Evolutionary conservation across 2,113 vertebrate genomes (phyloP), one percentile per base, ranked within the genome.

Genomic region (Suncus etruscus): DNA sequence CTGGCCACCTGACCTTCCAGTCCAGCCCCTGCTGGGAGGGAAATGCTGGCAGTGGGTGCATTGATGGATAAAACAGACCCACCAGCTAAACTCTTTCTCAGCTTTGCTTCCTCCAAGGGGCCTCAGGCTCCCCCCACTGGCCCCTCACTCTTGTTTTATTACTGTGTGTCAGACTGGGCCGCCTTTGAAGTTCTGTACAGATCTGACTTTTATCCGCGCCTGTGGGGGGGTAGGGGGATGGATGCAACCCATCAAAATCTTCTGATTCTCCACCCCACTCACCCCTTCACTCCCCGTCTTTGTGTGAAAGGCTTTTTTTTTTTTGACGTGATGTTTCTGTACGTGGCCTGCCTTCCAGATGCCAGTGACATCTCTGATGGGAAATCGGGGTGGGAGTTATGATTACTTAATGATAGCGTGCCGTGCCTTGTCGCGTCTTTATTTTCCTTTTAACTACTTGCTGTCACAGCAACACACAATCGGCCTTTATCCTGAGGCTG

Each of bases 321-420:
- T 14, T 97, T 97, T 96, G 97, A 97, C 90, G 81, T 89, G 97
- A 97, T 96, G 54, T 94, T 97, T 97, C 94, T 80, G 89, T 93
- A 78, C 75, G 51, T 95, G 97, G 95, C 83, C 97, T 96, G 97
- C 95, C 96, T 92, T 97, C 95, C 94, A 93, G 96, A 96, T 74
- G 95, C 91, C 51, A 95, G 92, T 98, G 97, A 98, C 97, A 98
- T 97, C 97, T 96, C 96, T 96, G 97, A 97, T 97, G 24, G 97
- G 96, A 97, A 97, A 97, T 95, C 95, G 87, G 97, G 95, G 96
- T 96, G 95, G 95, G 92, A 97, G 96, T 97, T 86, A 97, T 97
- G 97, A 97, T 98, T 97, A 97, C 96, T 97, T 98, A 98, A 98
- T 98, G 97, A 98, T 97, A 97, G 95, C 91, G 29, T 98, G 97